phyloP scores from a whole-genome alignment of 2,888 invertebrate genomes.

The Liposcelis brunnea region DNA sequence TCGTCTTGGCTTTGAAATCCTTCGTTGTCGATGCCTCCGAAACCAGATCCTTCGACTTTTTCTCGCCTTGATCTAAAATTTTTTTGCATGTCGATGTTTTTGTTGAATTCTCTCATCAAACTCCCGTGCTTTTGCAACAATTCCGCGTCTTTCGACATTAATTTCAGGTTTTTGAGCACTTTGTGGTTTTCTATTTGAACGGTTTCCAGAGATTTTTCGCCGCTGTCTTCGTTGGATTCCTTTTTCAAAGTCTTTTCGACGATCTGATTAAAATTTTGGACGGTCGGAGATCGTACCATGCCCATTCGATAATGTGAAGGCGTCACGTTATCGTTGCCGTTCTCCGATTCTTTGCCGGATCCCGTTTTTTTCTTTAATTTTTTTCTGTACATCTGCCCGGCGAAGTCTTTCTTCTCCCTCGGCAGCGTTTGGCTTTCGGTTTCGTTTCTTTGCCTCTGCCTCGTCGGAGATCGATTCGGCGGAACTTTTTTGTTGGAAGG shows the following conservation, averaged over 20 bases:
- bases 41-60: conserved; percentile 2
- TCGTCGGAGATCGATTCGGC: no score
- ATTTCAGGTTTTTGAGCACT: background rate
- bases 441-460: no score
- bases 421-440: no score
- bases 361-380: no score
- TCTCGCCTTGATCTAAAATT: background rate
- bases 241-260: conserved; percentile 24
- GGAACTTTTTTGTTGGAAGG: no score
- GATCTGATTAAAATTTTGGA: conserved; percentile 25
- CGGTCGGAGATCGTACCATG: conserved; percentile 12
- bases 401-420: no score
- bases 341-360: no score
- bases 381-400: no score
- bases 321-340: no score
- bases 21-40: conserved; percentile 6
- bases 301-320: no score
- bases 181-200: background rate
- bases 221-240: no score
- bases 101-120: conserved; percentile 6
- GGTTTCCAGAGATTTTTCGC: no score
- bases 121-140: conserved; percentile 1
- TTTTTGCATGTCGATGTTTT: background rate
- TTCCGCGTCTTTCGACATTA: conserved; percentile 2
- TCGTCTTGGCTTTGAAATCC: conserved; percentile 7